These are phyloP conservation scores for Ancistrus triradiatus DNA, from an alignment of 2,113 vertebrate species.

Conservation along the genomic window DNA sequence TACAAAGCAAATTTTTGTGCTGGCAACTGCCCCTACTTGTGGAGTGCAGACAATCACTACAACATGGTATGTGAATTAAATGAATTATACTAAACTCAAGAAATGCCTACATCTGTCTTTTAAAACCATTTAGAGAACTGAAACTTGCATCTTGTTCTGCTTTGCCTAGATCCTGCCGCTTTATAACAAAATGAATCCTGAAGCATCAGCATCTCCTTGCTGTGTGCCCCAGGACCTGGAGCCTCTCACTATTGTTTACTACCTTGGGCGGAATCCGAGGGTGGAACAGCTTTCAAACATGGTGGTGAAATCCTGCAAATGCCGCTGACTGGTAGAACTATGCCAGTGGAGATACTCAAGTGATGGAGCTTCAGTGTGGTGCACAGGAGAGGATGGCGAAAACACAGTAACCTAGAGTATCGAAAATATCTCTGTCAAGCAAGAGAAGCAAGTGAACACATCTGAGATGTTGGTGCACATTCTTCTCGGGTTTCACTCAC, in stretches of 20 bases:
- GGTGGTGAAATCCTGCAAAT: conserved; percentile 77
- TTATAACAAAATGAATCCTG: conserved; percentile 76
- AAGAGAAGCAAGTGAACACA: conserved; percentile 7
- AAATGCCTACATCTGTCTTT: too few species aligned
- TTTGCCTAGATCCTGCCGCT: conserved; percentile 69
- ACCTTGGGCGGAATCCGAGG: conserved; percentile 68
- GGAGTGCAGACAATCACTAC: conserved; percentile 78
- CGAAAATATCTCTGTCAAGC: conserved; percentile 18
- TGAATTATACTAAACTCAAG: too few species aligned
- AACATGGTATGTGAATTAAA: conserved; percentile 65
- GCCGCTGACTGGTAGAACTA: conserved; percentile 63
- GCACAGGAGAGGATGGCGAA: conserved; percentile 12
- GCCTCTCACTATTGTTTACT: conserved; percentile 77
- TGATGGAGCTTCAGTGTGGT: background rate
- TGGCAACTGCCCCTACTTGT: conserved; percentile 75
- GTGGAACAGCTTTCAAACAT: conserved; percentile 79
- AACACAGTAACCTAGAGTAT: background rate
- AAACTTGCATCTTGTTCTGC: conserved; percentile 20
- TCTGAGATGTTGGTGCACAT: conserved; percentile 11
- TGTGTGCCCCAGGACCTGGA: conserved; percentile 76
- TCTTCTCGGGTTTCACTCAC: conserved; percentile 13
- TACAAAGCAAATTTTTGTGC: conserved; percentile 79
- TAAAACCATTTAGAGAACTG: too few species aligned
- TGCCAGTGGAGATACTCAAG: background rate
- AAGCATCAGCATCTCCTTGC: conserved; percentile 72